Base-by-base conservation (phyloP, 2,888 invertebrate species). In the Phortica okadai region DNA sequence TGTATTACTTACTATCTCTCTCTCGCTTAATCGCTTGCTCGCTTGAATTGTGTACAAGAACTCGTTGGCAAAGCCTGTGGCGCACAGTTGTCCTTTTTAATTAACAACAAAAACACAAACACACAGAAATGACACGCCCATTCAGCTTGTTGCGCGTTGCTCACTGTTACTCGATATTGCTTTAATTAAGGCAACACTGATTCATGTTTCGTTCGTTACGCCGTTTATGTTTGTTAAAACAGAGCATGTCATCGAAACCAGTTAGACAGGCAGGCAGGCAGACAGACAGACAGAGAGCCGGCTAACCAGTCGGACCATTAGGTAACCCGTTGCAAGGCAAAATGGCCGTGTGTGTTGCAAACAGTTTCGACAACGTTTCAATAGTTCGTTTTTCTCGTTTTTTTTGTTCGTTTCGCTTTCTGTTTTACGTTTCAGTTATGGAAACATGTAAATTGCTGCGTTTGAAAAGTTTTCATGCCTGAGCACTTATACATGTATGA, bases 291-390 rank as follows among this genome's bases (percentile, higher is more conserved):
- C 50, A 14, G 50, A 11, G 8, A 14, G 14, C 1, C 50, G 6
- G 10, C 10, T 3, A 50, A 50, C 50, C 50, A 50, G 50, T 50
- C 50, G 50, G 50, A 2, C 50, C 8, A 50, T 11, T 50, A 11
- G 50, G 50, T 14, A 82, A 78, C 82, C 76, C 80, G 83, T 74
- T 81, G 73, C 50, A 56, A 79, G 82, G 50, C 50, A 50, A 50
- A 8, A 14, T 50, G 50, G 50, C 8, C 50, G 14, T 14, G 50
- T 14, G 50, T 14, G 50, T 83, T 73, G 67, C 44, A 33, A 45
- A 62, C 62, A 80, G 78, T 80, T 79, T 42, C 8, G 67, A 50
- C 42, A 14, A 50, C 50, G 2, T 50, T 50, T 50, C 50, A 50
- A 50, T 50, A 33, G 33, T 33, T 21, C 21, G 21, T 21, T n/a